These are phyloP conservation scores for Ennomos fuscantarius DNA, from an alignment of 2,888 invertebrate genomes.

Conservation along the genomic window DNA sequence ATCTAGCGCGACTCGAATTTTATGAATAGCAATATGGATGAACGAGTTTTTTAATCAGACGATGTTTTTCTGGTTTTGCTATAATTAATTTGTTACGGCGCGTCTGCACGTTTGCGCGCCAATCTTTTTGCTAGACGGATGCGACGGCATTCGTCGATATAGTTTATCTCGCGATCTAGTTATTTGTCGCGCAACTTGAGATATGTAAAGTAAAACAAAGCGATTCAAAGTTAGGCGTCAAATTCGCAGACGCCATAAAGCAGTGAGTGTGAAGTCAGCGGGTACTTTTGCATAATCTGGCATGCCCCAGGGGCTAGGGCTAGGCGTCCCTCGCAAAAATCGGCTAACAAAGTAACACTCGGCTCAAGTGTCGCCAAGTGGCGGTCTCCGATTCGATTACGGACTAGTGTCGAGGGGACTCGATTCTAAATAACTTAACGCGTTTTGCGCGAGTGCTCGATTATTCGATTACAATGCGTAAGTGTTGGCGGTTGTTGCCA, in stretches of 20 bases:
- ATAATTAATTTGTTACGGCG: constrained; percentile 41
- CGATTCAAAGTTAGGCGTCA: constrained; percentile 40
- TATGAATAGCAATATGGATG: constrained; percentile 53
- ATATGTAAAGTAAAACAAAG: constrained; percentile 26
- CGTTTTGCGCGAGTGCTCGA: constrained; percentile 74
- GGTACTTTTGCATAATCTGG: constrained; percentile 69
- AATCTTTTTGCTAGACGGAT: constrained; percentile 24
- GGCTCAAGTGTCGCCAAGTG: constrained; percentile 77
- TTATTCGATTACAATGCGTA: constrained; percentile 81
- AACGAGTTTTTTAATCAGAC: constrained; percentile 45
- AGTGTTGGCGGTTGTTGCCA: constrained; percentile 67
- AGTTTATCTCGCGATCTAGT: constrained; percentile 12
- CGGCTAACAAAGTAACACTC: constrained; percentile 82
- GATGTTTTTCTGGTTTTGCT: constrained; percentile 36
- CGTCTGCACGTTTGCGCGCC: constrained; percentile 41
- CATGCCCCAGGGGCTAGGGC: constrained; percentile 50
- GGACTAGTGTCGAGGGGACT: constrained; percentile 69
- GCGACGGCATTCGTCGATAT: constrained; percentile 11
- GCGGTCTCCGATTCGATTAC: constrained; percentile 81
- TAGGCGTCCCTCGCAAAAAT: constrained; percentile 65
- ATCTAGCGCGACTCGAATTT: constrained; percentile 47
- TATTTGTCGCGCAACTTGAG: constrained; percentile 7
- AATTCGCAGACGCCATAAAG: constrained; percentile 52
- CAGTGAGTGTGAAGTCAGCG: constrained; percentile 47
- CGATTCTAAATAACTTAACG: constrained; percentile 77